phyloP scores from a whole-genome alignment of 2,797 vertebrate genomes.

The Potorous gilbertii region DNA sequence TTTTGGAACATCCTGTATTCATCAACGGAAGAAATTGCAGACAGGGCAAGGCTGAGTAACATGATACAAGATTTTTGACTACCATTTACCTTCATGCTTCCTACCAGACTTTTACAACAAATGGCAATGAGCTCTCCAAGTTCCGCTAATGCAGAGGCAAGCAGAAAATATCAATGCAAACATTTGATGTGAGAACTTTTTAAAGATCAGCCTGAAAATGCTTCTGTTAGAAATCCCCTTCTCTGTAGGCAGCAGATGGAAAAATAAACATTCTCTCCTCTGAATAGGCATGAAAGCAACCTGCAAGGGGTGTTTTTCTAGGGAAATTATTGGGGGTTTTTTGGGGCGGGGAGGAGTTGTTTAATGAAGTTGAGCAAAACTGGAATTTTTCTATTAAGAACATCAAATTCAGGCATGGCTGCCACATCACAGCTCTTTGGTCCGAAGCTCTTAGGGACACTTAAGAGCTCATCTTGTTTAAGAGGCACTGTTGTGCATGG shows the following conservation, averaged over 20 bases:
- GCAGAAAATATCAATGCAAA: background rate
- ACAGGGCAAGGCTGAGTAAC: background rate
- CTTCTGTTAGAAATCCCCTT: background rate
- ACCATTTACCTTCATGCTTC: background rate
- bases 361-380: conserved; percentile 11
- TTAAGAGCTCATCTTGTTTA: accelerated
- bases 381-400: conserved; percentile 17
- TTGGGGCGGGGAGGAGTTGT: background rate
- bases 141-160: background rate
- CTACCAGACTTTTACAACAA: background rate
- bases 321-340: background rate
- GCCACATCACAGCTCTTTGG: accelerated
- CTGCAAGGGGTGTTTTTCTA: background rate
- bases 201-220: conserved; percentile 10
- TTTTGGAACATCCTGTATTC: background rate
- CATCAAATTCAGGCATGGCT: background rate
- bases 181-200: background rate
- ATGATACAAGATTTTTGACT: background rate
- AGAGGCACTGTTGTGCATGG: background rate
- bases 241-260: conserved; percentile 56
- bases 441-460: background rate
- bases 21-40: background rate
- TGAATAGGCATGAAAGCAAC: conserved; percentile 6
- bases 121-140: background rate
- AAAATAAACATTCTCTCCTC: conserved; percentile 53